Evolutionary conservation across 2,797 vertebrate species (phyloP).

Genomic region (Vireo griseus): DNA sequence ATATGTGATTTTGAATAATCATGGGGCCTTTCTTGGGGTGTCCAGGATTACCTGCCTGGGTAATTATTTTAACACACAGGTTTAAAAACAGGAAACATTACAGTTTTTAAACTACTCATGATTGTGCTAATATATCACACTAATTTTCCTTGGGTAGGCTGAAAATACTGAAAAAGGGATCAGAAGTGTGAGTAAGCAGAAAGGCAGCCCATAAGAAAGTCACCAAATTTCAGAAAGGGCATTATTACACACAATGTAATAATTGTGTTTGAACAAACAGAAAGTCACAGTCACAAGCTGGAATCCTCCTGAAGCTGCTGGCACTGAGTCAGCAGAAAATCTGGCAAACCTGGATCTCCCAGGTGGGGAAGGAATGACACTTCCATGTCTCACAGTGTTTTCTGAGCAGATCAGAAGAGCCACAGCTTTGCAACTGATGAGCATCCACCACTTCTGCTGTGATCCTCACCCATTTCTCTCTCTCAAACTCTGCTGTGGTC

Average conservation of each 20-base stretch:
- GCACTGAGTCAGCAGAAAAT: not conserved
- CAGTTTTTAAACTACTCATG: not conserved
- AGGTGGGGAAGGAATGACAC: not conserved
- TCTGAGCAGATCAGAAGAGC: not conserved
- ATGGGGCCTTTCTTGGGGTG: not conserved
- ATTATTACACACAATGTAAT: rapidly evolving
- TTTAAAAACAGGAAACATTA: not conserved
- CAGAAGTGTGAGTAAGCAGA: not conserved
- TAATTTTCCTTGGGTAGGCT: not conserved
- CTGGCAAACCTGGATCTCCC: not conserved
- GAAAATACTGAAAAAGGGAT: not conserved
- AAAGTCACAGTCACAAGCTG: not conserved
- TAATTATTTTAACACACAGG: rapidly evolving
- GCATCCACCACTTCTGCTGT: not conserved
- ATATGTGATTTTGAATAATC: not conserved
- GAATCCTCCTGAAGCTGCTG: not conserved
- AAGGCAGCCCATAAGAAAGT: not conserved
- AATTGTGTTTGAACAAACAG: not conserved
- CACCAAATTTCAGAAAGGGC: not conserved
- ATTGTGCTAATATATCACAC: not conserved
- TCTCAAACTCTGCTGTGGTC: not conserved
- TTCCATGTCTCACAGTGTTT: not conserved
- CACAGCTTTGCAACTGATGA: not conserved
- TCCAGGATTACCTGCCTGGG: not conserved
- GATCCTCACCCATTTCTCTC: not conserved